Evolutionary conservation across 2,797 vertebrate species (phyloP).

Genomic region (Muraenolepis orangiensis): DNA sequence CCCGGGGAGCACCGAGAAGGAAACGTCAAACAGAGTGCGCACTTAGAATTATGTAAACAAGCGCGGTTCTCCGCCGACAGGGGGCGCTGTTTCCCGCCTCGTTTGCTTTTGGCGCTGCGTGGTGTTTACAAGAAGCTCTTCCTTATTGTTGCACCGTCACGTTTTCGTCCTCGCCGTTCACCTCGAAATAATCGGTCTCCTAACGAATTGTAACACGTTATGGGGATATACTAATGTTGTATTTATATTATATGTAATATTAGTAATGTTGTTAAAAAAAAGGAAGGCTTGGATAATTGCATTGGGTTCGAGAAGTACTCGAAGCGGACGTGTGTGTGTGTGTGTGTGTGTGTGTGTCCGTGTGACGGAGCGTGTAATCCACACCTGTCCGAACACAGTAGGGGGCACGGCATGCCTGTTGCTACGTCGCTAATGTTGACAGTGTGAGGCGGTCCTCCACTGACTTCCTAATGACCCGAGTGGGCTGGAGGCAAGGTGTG

Average conservation of each 20-base stretch:
- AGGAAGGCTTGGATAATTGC: background rate
- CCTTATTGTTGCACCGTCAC: slow-evolving; percentile 12
- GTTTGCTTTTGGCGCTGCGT: slow-evolving; percentile 15
- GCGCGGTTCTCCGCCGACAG: slow-evolving; percentile 30
- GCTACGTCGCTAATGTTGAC: background rate
- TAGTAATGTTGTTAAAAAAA: background rate
- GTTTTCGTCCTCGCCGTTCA: background rate
- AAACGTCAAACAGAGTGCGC: slow-evolving; percentile 61
- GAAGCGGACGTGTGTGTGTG: background rate
- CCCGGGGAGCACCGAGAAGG: slow-evolving; percentile 42
- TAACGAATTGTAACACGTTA: background rate
- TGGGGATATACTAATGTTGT: too few relatives aligned
- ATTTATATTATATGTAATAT: too few relatives aligned
- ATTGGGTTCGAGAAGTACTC: background rate
- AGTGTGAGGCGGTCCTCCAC: background rate
- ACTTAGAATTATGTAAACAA: slow-evolving; percentile 68
- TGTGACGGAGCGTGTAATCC: background rate
- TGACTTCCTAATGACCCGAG: slow-evolving; percentile 1
- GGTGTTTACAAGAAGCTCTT: slow-evolving; percentile 46
- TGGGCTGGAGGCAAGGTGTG: background rate
- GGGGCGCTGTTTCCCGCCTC: slow-evolving; percentile 46
- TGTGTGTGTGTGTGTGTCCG: background rate
- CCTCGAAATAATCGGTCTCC: background rate
- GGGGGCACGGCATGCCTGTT: background rate
- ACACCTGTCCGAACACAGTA: background rate